Base-by-base conservation (phyloP, 64 coral and sea anemone genomes). In the Montipora capricornis region DNA sequence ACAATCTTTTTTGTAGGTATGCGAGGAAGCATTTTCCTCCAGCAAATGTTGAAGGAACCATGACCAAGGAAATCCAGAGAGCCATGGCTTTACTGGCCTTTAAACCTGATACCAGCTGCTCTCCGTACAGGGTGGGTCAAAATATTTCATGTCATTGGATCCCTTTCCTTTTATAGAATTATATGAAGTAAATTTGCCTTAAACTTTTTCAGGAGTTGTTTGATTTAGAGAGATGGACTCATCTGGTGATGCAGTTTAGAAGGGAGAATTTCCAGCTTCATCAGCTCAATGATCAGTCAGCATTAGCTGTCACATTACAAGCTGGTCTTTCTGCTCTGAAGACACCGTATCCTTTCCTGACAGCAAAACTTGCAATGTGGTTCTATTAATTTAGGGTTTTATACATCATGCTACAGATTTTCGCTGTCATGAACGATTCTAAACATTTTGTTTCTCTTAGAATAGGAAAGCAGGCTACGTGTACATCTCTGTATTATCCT, bases 41-140 rank as follows among this genome's bases (percentile, higher is more conserved):
- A 10, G 92, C 92, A 26, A 83, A 84, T 80, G 92, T 90, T 86
- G 98, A 99, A 51, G 74, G 82, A 7, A 76, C 80, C 45, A 91
- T 94, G 89, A 92, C 95, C 4, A 96, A 96, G 75, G 95, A 99
- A 64, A 75, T 99, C 29, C 95, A 96, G 67, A 99, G 81, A 87
- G 92, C 92, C 4, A 99, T 99, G 98, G 92, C 98, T 68, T 75
- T 99, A n/a, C 53, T 99, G 76, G 98, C 98, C 55, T 99, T 99
- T 26, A 96, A 92, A 61, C 98, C 98, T 49, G 73, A 92, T 9
- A 96, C 92, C 49, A 81, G 86, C 50, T 96, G 98, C 82, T 78
- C 89, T 60, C 95, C 89, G 19, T 99, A 99, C 70, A 96, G 94
- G 92, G 98, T 98, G 70, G 45, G 37, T 47, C 11, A 49, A 9